Evolutionary conservation across 2,888 invertebrate genomes (phyloP).

Genomic region (Orthosia gothica): DNA sequence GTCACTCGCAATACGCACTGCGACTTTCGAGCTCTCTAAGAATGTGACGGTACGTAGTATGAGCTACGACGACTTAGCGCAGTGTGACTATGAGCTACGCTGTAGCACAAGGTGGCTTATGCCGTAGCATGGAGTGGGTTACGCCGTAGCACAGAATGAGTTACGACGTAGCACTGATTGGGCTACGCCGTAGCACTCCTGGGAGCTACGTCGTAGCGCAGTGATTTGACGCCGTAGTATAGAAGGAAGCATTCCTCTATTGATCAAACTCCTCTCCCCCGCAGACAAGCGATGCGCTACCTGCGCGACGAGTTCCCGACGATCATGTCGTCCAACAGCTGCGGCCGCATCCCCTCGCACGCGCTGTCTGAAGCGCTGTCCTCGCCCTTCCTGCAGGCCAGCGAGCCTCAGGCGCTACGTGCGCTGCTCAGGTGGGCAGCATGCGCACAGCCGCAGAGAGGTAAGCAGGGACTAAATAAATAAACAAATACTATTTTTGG

Average conservation of each 20-base stretch:
- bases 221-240: not conserved
- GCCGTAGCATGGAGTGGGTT: not conserved
- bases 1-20: no score
- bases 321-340: conserved; percentile 94
- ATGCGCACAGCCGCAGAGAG: not conserved
- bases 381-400: conserved; percentile 94
- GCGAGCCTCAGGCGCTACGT: conserved; percentile 97
- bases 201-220: not conserved
- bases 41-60: not conserved
- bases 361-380: conserved; percentile 94
- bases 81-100: not conserved
- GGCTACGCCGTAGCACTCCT: no score
- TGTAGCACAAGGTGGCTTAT: not conserved
- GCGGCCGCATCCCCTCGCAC: conserved; percentile 93
- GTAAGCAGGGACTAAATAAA: not conserved
- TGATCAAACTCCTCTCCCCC: accelerated
- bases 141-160: not conserved
- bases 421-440: conserved; percentile 87
- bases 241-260: no score
- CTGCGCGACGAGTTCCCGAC: conserved; percentile 97
- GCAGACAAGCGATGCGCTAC: conserved; percentile 96
- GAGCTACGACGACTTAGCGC: not conserved
- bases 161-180: not conserved
- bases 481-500: no score
- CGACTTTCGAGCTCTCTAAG: no score